These are phyloP conservation scores for Hyles vespertilio DNA, from an alignment of 1,140 invertebrate genomes.

Conservation along the genomic window DNA sequence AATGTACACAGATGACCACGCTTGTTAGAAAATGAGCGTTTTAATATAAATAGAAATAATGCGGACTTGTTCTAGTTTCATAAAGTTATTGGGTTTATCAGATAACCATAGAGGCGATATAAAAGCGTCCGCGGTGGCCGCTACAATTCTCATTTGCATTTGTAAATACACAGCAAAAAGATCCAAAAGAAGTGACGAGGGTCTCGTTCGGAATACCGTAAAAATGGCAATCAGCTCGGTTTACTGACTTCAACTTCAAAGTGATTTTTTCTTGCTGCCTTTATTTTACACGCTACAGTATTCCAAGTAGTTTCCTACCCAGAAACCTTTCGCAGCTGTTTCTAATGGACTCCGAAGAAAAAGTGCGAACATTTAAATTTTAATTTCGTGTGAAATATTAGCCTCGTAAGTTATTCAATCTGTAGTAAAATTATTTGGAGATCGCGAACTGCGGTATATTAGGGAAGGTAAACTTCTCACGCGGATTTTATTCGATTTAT, in stretches of 20 bases:
- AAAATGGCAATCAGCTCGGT: slow-evolving; percentile 42
- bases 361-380: neutral
- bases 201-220: slow-evolving; percentile 40
- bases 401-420: neutral
- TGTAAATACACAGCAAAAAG: slow-evolving; percentile 36
- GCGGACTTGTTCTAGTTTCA: no score
- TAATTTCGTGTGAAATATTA: neutral
- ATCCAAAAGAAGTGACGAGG: slow-evolving; percentile 37
- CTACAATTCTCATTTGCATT: slow-evolving; percentile 31
- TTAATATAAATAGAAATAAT: neutral
- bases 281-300: slow-evolving; percentile 31
- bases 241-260: slow-evolving; percentile 46
- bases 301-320: slow-evolving; percentile 26
- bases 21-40: no score
- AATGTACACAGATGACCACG: no score
- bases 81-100: no score
- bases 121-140: neutral
- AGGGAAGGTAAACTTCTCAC: slow-evolving; percentile 2
- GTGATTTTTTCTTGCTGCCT: slow-evolving; percentile 34
- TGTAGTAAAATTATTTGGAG: neutral
- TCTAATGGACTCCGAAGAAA: slow-evolving; percentile 12
- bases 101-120: neutral
- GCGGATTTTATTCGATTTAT: slow-evolving; percentile 20
- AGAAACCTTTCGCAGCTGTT: slow-evolving; percentile 16
- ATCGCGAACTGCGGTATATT: neutral